Percentiles rank a stretch among this genome's conserved stretches.
These are phyloP conservation scores for Euborellia annulipes DNA, from an alignment of 1,140 invertebrate species.

Conservation along the genomic window DNA sequence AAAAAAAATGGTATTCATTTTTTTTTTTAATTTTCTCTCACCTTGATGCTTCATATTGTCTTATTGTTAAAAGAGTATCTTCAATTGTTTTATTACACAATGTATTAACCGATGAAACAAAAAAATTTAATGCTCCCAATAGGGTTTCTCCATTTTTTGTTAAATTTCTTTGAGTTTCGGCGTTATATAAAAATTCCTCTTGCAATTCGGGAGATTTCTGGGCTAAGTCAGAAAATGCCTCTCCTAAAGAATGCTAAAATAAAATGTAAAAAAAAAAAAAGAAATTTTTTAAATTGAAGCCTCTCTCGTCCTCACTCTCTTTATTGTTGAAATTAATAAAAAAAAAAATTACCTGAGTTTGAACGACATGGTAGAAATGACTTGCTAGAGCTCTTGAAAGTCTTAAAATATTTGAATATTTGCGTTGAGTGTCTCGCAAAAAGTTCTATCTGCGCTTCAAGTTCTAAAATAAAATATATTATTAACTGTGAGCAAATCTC, in stretches of 20 bases:
- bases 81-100: constrained; percentile 94
- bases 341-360: constrained; percentile 46
- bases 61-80: constrained; percentile 83
- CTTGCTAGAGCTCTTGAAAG: constrained; percentile 67
- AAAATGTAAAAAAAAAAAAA: constrained; percentile 7
- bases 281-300: not conserved
- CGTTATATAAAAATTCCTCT: constrained; percentile 89
- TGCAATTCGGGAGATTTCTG: constrained; percentile 90
- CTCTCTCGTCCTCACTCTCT: too few species aligned
- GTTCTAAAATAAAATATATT: constrained; percentile 37
- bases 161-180: constrained; percentile 83
- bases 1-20: not conserved
- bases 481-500: too few species aligned
- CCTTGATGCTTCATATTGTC: constrained; percentile 84
- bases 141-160: constrained; percentile 89
- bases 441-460: constrained; percentile 84
- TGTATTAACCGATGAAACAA: constrained; percentile 88
- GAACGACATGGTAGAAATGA: constrained; percentile 79
- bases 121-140: constrained; percentile 84
- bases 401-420: constrained; percentile 77
- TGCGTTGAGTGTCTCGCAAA: constrained; percentile 85
- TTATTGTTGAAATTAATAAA: too few species aligned
- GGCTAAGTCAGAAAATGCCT: constrained; percentile 86
- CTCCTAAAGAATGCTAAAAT: constrained; percentile 55
- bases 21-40: constrained; percentile 22